phyloP scores from a whole-genome alignment of 53 echinoderm and acorn worm species.

The Zoroaster sp. region DNA sequence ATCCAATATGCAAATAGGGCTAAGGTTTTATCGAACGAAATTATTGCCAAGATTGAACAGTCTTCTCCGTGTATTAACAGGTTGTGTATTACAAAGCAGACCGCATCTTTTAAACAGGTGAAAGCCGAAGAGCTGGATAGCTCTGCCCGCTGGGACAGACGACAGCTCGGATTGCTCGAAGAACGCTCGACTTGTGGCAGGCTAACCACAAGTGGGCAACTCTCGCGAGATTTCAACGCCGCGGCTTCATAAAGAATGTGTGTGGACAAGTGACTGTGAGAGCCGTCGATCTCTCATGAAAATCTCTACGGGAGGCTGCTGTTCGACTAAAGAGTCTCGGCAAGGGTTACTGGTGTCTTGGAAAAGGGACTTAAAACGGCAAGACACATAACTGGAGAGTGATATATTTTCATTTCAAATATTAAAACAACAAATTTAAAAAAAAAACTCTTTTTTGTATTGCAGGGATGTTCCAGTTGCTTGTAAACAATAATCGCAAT shows the following conservation, averaged over 20 bases:
- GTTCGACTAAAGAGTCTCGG: background rate
- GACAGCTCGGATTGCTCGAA: background rate
- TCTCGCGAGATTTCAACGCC: slow-evolving; percentile 16
- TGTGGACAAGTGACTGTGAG: background rate
- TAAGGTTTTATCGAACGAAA: no score
- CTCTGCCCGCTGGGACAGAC: background rate
- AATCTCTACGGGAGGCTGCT: background rate
- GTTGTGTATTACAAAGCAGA: background rate
- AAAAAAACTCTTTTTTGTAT: no score
- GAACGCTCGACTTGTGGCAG: background rate
- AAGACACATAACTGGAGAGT: background rate
- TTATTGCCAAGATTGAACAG: background rate
- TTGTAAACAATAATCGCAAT: no score
- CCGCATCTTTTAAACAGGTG: slow-evolving; percentile 46
- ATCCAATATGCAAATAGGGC: no score
- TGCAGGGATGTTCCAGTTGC: no score
- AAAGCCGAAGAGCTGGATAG: background rate
- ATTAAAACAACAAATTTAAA: no score
- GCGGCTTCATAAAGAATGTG: background rate
- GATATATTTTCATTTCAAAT: no score
- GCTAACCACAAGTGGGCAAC: background rate
- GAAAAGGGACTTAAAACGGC: background rate
- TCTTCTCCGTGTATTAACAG: background rate
- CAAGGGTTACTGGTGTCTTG: background rate
- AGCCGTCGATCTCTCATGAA: background rate